Conservation (phyloP, 2,888 invertebrate species). For the Dioctria linearis region DNA sequence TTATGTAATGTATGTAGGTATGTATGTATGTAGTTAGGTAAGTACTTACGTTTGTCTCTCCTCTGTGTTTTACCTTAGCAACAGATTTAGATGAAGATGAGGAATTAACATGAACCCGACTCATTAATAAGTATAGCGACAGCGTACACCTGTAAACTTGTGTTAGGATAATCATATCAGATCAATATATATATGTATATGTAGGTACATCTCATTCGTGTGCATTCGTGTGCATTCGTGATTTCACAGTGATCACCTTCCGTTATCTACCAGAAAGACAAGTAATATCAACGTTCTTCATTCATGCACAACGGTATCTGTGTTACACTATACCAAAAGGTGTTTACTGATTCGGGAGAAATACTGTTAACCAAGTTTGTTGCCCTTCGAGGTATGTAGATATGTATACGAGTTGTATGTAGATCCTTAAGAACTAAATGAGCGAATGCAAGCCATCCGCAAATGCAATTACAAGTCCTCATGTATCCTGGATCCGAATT, state of each 20-base stretch:
- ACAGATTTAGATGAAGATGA: background rate
- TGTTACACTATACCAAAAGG: too few relatives aligned
- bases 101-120: background rate
- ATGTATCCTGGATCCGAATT: conserved; percentile 44
- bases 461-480: conserved; percentile 46
- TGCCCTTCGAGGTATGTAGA: background rate
- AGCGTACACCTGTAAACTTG: too few relatives aligned
- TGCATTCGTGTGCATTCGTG: background rate
- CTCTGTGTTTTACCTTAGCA: conserved; percentile 1
- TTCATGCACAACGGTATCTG: too few relatives aligned
- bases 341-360: background rate
- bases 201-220: too few relatives aligned
- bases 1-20: too few relatives aligned
- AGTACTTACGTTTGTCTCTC: background rate
- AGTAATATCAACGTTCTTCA: too few relatives aligned
- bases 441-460: background rate
- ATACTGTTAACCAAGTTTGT: conserved; percentile 5
- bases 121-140: background rate
- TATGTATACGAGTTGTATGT: too few relatives aligned
- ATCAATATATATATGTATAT: too few relatives aligned
- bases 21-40: background rate
- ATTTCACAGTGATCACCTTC: too few relatives aligned
- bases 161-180: too few relatives aligned
- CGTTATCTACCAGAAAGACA: too few relatives aligned
- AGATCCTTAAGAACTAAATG: background rate